Conservation (phyloP, 30 jellyfish, hydroid and myxozoan genomes). For the Euphysa ruthae region DNA sequence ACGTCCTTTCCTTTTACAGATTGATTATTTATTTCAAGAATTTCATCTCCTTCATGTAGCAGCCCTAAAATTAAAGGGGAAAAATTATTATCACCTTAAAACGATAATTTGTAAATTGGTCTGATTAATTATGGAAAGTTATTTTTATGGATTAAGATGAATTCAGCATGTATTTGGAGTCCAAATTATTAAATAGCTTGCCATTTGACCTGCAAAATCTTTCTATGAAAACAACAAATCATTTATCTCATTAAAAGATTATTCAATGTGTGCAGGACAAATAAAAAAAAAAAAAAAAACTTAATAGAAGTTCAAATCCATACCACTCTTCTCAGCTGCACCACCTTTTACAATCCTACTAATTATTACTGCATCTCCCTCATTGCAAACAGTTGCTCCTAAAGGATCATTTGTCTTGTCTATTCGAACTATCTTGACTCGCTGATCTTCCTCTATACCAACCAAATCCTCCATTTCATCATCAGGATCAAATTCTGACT, state of each 20-base stretch:
- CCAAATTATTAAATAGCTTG: too few species aligned
- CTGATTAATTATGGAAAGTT: too few species aligned
- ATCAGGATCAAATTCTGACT: conserved; percentile 10
- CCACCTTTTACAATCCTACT: conserved; percentile 94
- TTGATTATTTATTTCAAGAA: conserved; percentile 73
- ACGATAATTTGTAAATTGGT: too few species aligned
- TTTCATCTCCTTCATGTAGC: conserved; percentile 95
- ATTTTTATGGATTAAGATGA: too few species aligned
- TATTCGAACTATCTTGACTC: conserved; percentile 72
- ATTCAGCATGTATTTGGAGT: too few species aligned
- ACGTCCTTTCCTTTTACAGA: conserved; percentile 85
- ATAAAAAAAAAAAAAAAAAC: neutral
- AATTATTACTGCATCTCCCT: conserved; percentile 93
- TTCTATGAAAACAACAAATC: too few species aligned
- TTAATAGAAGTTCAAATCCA: conserved; percentile 7
- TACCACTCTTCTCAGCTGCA: conserved; percentile 99
- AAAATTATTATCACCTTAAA: too few species aligned
- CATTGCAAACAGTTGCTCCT: conserved; percentile 93
- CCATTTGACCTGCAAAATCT: too few species aligned
- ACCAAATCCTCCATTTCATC: conserved; percentile 10
- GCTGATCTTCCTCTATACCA: conserved; percentile 35
- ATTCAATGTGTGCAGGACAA: too few species aligned
- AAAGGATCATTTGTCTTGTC: conserved; percentile 91
- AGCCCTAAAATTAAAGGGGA: conserved; percentile 33
- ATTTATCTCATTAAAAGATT: too few species aligned